Base-by-base conservation (phyloP, 2,888 invertebrate genomes). In the Leptopilina syphax region DNA sequence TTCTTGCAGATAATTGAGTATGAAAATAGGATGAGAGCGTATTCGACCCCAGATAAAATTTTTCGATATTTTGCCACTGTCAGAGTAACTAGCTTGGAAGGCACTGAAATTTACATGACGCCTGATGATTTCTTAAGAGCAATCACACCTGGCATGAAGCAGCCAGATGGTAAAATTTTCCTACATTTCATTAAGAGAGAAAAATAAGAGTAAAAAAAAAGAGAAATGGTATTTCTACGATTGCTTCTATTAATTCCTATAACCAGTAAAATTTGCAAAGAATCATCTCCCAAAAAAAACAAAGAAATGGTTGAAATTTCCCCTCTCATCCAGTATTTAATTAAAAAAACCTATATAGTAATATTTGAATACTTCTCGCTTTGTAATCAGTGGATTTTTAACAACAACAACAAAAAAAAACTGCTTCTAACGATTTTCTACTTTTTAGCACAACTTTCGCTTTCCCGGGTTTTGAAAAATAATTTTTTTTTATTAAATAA, bases 1-100 rank as follows among this genome's bases (percentile, higher is more conserved):
- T 90, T 89, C 83, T 91, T 92, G 83, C 94, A 98, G 98, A 98
- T 99, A 88, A 98, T 98, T 91, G 98, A 98, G 92, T 99, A 99
- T 94, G 99, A 99, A 93, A 98, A 99, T 93, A 95, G 98, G 90
- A 96, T 99, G 94, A 94, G 99, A 87, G 94, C 96, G 85, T 99
- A 96, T 93, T 98, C 98, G n/a, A 98, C 98, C 63, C 99, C 99
- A 76, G 99, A 99, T 93, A 99, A 99, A 94, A 98, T 99, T 92
- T 99, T 99, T 93, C 96, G 99, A 85, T 99, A 99, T 93, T 99
- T 99, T 94, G 99, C 99, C 67, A 99, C 99, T 34, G 95, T 99
- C 87, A 97, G 97, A 93, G 93, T 98, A 81, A 93, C 94, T 82
- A 93, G 93, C 88, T 92, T 93, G 85, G 94, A 95, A 85, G 93